phyloP scores from a whole-genome alignment of 2,888 invertebrate species.

The Blera fallax region DNA sequence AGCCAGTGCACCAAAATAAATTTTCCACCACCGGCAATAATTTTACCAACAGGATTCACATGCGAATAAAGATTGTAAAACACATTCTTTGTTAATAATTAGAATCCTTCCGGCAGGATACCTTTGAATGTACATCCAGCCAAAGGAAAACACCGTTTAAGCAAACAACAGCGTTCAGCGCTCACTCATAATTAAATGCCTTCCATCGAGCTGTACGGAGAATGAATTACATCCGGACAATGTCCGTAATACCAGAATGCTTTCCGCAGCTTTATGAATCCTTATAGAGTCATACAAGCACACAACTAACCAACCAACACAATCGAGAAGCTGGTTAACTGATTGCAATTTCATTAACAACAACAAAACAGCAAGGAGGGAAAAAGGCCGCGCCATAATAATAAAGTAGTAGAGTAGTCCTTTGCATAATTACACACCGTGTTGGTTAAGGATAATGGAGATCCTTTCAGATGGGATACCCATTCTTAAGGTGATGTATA shows the following conservation, averaged over 20 bases:
- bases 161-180: background rate
- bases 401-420: constrained; percentile 41
- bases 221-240: constrained; percentile 51
- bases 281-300: constrained; percentile 16
- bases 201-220: constrained; percentile 19
- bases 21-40: background rate
- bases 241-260: constrained; percentile 22
- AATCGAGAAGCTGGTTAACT: constrained; percentile 16
- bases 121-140: background rate
- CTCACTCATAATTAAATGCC: constrained; percentile 46
- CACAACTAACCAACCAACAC: constrained; percentile 1
- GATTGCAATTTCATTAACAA: constrained; percentile 66
- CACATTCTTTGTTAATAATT: constrained; percentile 15
- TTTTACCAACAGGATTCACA: background rate
- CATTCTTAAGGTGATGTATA: constrained; percentile 36
- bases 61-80: background rate
- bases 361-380: constrained; percentile 5
- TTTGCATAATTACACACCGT: constrained; percentile 53
- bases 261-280: constrained; percentile 35
- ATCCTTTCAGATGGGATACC: background rate
- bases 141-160: constrained; percentile 8
- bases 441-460: constrained; percentile 42
- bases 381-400: constrained; percentile 26
- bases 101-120: constrained; percentile 17
- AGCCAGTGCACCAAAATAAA: background rate